A percentile compares a stretch with the other conserved stretches of the same genome.
Evolutionary conservation across 1,140 invertebrate species (phyloP).

Genomic region (Mizuhopecten yessoensis): DNA sequence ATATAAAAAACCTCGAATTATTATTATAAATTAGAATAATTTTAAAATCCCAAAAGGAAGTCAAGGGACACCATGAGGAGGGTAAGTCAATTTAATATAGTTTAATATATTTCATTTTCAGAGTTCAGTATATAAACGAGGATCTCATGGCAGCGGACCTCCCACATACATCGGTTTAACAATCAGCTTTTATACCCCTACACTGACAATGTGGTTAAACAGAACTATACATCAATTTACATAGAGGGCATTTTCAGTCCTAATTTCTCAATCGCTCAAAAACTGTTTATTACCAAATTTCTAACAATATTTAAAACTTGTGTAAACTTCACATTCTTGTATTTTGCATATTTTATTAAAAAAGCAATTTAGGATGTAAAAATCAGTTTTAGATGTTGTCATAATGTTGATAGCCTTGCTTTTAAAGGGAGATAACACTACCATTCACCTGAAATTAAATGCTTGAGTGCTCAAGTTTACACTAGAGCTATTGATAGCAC

Average conservation of each 20-base stretch:
- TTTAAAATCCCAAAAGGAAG: not conserved
- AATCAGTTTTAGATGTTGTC: too few species aligned
- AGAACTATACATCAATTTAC: not conserved
- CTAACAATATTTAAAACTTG: not conserved
- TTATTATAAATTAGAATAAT: too few species aligned
- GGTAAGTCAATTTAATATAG: not conserved
- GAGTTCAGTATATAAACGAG: constrained; percentile 14
- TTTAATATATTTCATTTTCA: not conserved
- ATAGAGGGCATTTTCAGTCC: not conserved
- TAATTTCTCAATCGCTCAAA: not conserved
- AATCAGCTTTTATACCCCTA: not conserved
- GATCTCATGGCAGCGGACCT: constrained; percentile 30
- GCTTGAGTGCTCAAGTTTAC: not conserved
- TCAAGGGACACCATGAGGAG: constrained; percentile 31
- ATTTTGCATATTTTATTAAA: not conserved
- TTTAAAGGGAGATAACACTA: not conserved
- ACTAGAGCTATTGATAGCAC: not conserved
- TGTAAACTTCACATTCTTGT: not conserved
- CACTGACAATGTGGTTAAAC: not conserved
- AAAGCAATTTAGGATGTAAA: too few species aligned
- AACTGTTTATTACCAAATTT: not conserved
- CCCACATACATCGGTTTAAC: not conserved
- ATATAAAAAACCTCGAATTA: too few species aligned
- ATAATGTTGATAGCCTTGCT: too few species aligned
- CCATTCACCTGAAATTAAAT: not conserved